Evolutionary conservation across 2,888 invertebrate genomes (phyloP).

Genomic region (Folsomia manolachei): DNA sequence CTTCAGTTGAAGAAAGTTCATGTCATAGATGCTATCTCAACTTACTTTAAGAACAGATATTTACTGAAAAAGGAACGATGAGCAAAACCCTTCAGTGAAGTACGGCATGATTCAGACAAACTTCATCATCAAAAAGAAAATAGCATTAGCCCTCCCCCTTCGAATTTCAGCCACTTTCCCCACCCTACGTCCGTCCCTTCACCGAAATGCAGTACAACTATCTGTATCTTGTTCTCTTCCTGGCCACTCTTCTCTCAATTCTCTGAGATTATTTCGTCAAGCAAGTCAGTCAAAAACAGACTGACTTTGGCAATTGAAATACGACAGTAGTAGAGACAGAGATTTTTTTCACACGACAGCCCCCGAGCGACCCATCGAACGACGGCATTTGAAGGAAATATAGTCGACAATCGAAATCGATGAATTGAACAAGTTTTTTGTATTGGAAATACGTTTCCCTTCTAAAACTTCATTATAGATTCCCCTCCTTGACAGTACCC

Average conservation of each 20-base stretch:
- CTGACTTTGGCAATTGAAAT: not conserved
- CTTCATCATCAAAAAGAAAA: constrained; percentile 18
- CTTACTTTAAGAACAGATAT: not conserved
- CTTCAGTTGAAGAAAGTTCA: no score
- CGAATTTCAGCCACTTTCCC: constrained; percentile 15
- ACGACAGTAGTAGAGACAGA: no score
- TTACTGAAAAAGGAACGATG: not conserved
- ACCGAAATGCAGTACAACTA: no score
- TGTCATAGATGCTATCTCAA: no score
- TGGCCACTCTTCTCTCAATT: no score
- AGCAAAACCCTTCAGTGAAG: not conserved
- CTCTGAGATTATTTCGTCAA: not conserved
- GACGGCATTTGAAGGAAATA: not conserved
- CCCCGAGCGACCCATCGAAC: not conserved
- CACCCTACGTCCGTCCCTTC: not conserved
- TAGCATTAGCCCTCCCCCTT: constrained; percentile 10
- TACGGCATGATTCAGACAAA: not conserved
- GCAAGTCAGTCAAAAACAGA: not conserved
- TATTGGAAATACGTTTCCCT: no score
- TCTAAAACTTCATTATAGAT: no score
- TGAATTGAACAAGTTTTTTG: not conserved
- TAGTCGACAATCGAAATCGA: not conserved
- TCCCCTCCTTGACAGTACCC: no score
- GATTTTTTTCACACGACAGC: not conserved
- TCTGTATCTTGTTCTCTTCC: no score